These are phyloP conservation scores for Picathartes gymnocephalus DNA, from an alignment of 2,113 vertebrate species.

Conservation along the genomic window DNA sequence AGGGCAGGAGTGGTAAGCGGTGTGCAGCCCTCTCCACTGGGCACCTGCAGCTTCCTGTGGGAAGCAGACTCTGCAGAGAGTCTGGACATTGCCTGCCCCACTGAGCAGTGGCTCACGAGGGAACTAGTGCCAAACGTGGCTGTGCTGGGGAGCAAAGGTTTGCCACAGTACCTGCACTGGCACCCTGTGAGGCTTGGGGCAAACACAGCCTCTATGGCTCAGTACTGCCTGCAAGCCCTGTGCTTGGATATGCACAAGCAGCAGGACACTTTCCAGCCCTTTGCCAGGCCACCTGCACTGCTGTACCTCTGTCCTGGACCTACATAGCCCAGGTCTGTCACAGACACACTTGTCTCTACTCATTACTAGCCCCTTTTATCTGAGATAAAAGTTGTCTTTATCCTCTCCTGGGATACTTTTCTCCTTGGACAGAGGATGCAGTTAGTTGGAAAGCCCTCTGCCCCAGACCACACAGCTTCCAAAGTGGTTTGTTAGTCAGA, in stretches of 20 bases:
- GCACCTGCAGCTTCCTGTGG: background rate
- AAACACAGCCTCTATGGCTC: fast-evolving
- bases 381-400: background rate
- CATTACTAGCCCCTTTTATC: background rate
- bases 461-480: background rate
- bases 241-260: background rate
- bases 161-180: background rate
- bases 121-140: no score
- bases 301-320: background rate
- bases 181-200: background rate
- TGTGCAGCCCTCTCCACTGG: background rate
- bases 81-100: background rate
- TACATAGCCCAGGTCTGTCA: background rate
- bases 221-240: background rate
- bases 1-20: background rate
- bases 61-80: background rate
- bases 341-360: background rate
- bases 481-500: background rate
- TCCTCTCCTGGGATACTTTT: background rate
- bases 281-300: background rate
- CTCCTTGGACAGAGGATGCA: background rate
- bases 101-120: fast-evolving
- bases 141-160: background rate
- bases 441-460: background rate
- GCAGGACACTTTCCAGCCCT: background rate